A percentile compares a stretch with the other conserved stretches of the same genome.
Evolutionary conservation across 2,888 invertebrate genomes (phyloP).

Genomic region (Clivina fossor): DNA sequence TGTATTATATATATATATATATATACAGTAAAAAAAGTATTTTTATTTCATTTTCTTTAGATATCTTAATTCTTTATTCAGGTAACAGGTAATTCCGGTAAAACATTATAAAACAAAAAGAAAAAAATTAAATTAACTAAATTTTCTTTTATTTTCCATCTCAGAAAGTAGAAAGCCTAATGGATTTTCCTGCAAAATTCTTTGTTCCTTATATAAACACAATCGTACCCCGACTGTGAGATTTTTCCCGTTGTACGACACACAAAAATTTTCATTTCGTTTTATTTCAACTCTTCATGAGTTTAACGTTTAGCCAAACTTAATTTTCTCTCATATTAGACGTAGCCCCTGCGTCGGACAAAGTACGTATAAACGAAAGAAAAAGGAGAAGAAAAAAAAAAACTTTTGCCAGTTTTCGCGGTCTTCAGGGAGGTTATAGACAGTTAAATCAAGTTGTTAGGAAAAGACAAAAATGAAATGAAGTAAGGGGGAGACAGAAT

Average conservation of each 20-base stretch:
- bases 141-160: constrained; percentile 22
- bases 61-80: no score
- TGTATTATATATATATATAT: no score
- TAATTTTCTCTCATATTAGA: constrained; percentile 50
- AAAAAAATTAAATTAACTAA: constrained; percentile 23
- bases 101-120: no score
- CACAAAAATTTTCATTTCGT: constrained; percentile 26
- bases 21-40: no score
- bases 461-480: no score
- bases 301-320: constrained; percentile 47
- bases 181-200: constrained; percentile 22
- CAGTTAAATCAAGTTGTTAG: constrained; percentile 45
- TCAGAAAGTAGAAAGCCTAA: constrained; percentile 6
- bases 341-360: constrained; percentile 35
- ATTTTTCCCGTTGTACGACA: no score
- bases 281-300: constrained; percentile 35
- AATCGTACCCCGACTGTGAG: neutral
- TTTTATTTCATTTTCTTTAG: no score
- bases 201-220: constrained; percentile 33
- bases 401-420: constrained; percentile 34
- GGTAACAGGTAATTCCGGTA: no score
- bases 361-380: constrained; percentile 1
- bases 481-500: neutral
- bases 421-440: constrained; percentile 45
- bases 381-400: constrained; percentile 27